Conservation (phyloP, 2,797 vertebrate genomes). For the Clarias platycephalus region DNA sequence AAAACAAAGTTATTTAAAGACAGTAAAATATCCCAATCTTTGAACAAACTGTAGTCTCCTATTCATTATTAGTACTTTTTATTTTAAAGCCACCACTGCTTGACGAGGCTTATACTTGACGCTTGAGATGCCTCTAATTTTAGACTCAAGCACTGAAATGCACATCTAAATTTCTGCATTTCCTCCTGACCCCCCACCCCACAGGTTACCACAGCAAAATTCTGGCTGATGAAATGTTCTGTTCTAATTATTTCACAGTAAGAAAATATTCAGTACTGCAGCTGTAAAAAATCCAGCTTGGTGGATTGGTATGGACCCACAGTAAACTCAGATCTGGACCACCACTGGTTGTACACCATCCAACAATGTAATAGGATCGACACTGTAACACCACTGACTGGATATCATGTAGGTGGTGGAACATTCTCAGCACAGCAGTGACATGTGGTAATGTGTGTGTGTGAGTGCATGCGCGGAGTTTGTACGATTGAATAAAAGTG, state of each 20-base stretch:
- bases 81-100: background rate
- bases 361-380: background rate
- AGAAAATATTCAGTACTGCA: background rate
- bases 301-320: background rate
- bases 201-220: background rate
- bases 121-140: background rate
- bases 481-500: background rate
- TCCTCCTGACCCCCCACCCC: background rate
- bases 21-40: background rate
- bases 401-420: background rate
- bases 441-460: background rate
- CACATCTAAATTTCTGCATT: background rate
- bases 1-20: background rate
- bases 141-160: background rate
- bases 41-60: background rate
- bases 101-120: background rate
- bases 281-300: background rate
- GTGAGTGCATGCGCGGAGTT: background rate
- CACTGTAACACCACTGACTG: background rate
- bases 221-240: background rate
- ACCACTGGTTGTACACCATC: background rate
- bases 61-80: background rate
- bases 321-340: background rate
- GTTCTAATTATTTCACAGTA: background rate
- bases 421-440: background rate